phyloP scores from a whole-genome alignment of 2,113 vertebrate genomes.

The Cyprinodon variegatus region DNA sequence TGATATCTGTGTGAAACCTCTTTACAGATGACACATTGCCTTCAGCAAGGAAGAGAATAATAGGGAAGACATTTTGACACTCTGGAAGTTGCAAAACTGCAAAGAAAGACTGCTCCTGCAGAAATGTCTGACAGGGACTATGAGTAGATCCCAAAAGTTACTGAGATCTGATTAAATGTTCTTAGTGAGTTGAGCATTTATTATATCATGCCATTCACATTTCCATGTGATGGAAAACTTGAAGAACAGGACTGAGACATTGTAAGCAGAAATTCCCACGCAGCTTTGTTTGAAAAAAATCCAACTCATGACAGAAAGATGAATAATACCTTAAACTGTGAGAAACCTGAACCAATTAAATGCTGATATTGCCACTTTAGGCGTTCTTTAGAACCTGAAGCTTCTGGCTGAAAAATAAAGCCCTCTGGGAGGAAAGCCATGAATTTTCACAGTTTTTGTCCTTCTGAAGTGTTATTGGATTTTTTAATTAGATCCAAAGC shows the following conservation, averaged over 20 bases:
- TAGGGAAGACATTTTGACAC: slow-evolving; percentile 41
- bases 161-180: slow-evolving; percentile 31
- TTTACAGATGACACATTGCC: slow-evolving; percentile 47
- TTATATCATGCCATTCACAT: background rate
- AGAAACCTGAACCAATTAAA: slow-evolving; percentile 69
- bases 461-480: slow-evolving; percentile 44
- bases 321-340: slow-evolving; percentile 39
- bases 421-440: slow-evolving; percentile 54
- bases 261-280: slow-evolving; percentile 9
- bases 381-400: slow-evolving; percentile 41
- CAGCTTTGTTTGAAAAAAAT: slow-evolving; percentile 6
- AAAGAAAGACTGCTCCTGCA: slow-evolving; percentile 32
- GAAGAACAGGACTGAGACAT: slow-evolving; percentile 18
- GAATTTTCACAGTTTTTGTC: slow-evolving; percentile 25
- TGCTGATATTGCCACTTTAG: slow-evolving; percentile 51
- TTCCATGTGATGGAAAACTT: background rate
- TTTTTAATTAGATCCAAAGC: slow-evolving; percentile 65
- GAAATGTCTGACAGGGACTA: slow-evolving; percentile 12
- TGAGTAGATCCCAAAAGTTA: slow-evolving; percentile 20
- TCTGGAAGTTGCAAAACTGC: slow-evolving; percentile 23
- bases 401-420: slow-evolving; percentile 21
- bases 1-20: slow-evolving; percentile 31
- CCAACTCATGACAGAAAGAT: slow-evolving; percentile 44
- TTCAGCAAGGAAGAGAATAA: slow-evolving; percentile 40
- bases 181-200: background rate